Evolutionary conservation across 2,113 vertebrate species (phyloP), one percentile per base, ranked within the genome.

Genomic region (Cervus canadensis): DNA sequence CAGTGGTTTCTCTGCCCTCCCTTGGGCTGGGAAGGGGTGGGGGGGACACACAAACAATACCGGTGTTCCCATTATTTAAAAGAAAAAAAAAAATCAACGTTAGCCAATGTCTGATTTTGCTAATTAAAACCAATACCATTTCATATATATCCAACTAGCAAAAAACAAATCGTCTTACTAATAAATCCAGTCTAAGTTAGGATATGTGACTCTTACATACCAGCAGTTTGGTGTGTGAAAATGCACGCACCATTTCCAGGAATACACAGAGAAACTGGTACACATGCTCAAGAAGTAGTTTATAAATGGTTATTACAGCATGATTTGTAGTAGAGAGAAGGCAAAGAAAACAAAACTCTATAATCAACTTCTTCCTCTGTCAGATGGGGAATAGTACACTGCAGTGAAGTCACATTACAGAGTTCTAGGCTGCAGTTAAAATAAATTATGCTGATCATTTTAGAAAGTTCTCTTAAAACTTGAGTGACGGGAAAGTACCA

Each of bases 61-160:
- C 56, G 19, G 40, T 56, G 14, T 83, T 91, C 57, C 78, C 26
- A 4, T 83, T n/a, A 79, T 28, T 87, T 23, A 45, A 64, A 87
- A 83, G 33, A 40, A 48, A 57, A 54, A 79, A 87, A 59, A 67
- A 36, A 64, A 14, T 0, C 25, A 54, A 62, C 50, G 56, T 67
- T 90, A 56, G 33, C 23, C 86, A 85, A 79, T n/a, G 81, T 71
- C 85, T 5, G 7, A 50, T 89, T 96, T 91, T 97, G 23, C 81
- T 59, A 45, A 71, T 91, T 94, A 93, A 96, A 95, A 88, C n/a
- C 54, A 62, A 52, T 85, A 21, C 26, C 59, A 45, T 54, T 84
- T 95, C 45, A 82, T 40, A 54, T 3, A 59, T 82, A 79, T 19
- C 26, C 25, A 56, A 92, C 21, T 79, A 52, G 50, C 43, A 78